phyloP scores from a whole-genome alignment of 2,797 vertebrate genomes.

The Alca torda region DNA sequence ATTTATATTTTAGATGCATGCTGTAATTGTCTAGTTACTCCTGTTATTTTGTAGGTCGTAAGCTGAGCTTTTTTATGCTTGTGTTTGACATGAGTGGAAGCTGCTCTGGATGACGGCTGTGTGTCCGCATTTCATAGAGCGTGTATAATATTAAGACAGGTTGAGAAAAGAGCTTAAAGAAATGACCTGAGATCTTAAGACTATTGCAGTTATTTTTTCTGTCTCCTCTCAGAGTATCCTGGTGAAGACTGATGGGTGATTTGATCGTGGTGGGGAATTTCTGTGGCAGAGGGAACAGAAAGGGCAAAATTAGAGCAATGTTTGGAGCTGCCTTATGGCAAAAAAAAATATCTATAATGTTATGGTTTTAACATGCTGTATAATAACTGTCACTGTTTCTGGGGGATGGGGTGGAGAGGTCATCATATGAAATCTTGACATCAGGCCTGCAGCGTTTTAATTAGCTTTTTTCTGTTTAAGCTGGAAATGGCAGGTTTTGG shows the following conservation, averaged over 20 bases:
- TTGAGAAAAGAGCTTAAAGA: background rate
- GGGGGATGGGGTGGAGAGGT: background rate
- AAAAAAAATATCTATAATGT: background rate
- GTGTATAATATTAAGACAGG: background rate
- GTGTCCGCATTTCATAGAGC: accelerated
- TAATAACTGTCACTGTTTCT: background rate
- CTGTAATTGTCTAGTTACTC: background rate
- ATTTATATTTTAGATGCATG: background rate
- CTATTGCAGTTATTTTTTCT: background rate
- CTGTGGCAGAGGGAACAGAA: background rate
- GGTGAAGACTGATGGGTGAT: background rate
- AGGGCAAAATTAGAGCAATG: background rate
- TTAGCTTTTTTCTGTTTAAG: background rate
- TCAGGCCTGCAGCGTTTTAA: background rate
- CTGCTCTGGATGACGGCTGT: background rate
- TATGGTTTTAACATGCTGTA: background rate
- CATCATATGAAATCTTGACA: background rate
- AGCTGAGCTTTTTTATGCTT: background rate
- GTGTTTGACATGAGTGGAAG: background rate
- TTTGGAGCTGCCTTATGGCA: background rate
- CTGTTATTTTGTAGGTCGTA: background rate
- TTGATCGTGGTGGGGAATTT: background rate
- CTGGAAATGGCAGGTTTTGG: background rate
- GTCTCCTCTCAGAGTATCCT: background rate
- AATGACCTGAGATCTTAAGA: background rate